phyloP scores from a whole-genome alignment of 1,140 invertebrate genomes.

The Drosophila aff. region DNA sequence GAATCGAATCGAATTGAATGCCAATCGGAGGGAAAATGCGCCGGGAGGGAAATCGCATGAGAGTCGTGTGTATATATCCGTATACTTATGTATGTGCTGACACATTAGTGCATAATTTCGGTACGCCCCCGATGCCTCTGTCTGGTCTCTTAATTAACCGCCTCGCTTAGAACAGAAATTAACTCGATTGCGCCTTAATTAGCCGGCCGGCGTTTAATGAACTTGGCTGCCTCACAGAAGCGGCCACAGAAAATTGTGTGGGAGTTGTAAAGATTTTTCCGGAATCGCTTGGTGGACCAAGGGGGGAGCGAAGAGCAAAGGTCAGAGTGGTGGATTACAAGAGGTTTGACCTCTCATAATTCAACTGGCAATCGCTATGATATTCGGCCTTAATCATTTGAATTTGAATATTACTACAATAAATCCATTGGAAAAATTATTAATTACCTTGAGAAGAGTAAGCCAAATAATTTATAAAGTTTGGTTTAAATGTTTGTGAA shows the following conservation, averaged over 20 bases:
- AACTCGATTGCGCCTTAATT: conserved; percentile 82
- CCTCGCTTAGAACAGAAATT: conserved; percentile 78
- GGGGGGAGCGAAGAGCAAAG: background rate
- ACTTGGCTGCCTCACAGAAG: conserved; percentile 39
- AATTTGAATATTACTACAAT: background rate
- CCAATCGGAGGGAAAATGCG: conserved; percentile 49
- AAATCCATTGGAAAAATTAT: background rate
- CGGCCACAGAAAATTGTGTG: conserved; percentile 35
- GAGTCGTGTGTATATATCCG: conserved; percentile 36
- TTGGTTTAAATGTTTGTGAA: background rate
- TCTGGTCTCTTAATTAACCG: conserved; percentile 78
- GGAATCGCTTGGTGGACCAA: background rate
- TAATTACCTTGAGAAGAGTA: background rate
- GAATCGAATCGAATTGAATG: conserved; percentile 53
- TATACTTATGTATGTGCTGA: conserved; percentile 31
- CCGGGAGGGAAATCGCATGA: conserved; percentile 35
- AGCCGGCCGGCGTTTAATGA: conserved; percentile 75
- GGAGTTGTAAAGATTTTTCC: conserved; percentile 59
- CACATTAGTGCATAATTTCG: conserved; percentile 78
- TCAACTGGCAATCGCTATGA: background rate
- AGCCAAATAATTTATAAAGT: background rate
- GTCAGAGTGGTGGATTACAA: conserved; percentile 14
- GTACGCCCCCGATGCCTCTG: conserved; percentile 41
- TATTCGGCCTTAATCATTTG: background rate
- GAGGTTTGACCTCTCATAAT: conserved; percentile 7